Evolutionary conservation across 2,797 vertebrate genomes (phyloP), one percentile per base, ranked within the genome.

Genomic region (Pangasius mekongensis): DNA sequence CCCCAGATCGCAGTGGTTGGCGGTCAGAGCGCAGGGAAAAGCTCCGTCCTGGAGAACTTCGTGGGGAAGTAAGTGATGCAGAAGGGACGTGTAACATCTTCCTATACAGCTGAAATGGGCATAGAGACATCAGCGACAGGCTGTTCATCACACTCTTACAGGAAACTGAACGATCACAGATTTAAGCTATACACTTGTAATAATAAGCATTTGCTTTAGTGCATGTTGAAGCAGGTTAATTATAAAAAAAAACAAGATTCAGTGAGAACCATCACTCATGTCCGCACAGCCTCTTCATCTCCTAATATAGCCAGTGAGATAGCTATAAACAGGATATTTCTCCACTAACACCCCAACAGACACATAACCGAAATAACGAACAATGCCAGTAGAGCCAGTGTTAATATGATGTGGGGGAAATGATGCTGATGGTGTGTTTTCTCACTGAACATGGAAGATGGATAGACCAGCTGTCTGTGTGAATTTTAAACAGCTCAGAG

Each of bases 1-100:
- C 98, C 98, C 88, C 98, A 99, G 96, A 99, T 99, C 93, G 98
- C 97, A 0, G 98, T 99, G 93, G 98, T 98, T 43, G 98, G 98
- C 73, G 98, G 98, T 4, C 98, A 99, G 94, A 98, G 98, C 94
- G 98, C 98, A 7, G 98, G 98, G 36, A 99, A 98, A 94, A 98
- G 98, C 97, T 98, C 98, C 0, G 97, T 98, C 78, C 92, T 98
- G 92, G 97, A 98, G 95, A 98, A 98, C 96, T 98, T 98, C 93
- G 97, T 98, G 33, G 97, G 98, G 86, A 98, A 95, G 98, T 98
- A 93, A 96, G 95, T 95, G 33, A 62, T 88, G 52, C 39, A n/a
- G 22, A n/a, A 18, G 16, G 43, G 49, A 56, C 77, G 74, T 92
- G 96, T 96, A 95, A 96, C n/a, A 52, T 67, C 58, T 84, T 54